Percentiles rank a stretch among this genome's conserved stretches.
Conservation (phyloP, 2,113 vertebrate species). For the Rhadina sibilatrix region DNA sequence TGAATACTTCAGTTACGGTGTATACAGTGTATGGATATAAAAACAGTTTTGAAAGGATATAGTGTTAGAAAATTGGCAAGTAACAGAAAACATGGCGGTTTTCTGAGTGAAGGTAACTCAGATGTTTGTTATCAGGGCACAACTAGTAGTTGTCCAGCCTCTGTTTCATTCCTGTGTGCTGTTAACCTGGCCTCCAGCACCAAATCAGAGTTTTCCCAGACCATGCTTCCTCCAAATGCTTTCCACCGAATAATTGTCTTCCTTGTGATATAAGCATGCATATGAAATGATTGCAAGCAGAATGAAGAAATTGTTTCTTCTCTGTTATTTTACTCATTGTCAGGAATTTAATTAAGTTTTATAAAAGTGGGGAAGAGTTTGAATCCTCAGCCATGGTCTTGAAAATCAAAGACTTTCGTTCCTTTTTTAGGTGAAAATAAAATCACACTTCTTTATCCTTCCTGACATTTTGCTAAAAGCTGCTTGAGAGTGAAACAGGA, state of each 20-base stretch:
- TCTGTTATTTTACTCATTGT: not conserved
- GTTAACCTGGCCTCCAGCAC: not conserved
- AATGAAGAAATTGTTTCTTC: not conserved
- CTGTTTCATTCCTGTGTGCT: not conserved
- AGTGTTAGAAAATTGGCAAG: not conserved
- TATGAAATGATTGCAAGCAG: not conserved
- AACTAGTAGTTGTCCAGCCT: not conserved
- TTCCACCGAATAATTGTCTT: not conserved
- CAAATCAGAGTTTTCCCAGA: not conserved
- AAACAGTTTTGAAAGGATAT: not conserved
- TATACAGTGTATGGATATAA: rapidly evolving
- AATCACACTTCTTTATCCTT: not conserved
- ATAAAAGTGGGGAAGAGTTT: not conserved
- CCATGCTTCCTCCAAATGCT: not conserved
- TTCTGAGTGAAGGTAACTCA: not conserved
- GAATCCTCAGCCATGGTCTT: not conserved
- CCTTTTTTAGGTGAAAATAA: not conserved
- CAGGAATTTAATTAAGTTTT: not conserved
- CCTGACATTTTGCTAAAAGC: not conserved
- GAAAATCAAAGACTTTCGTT: not conserved
- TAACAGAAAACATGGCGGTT: not conserved
- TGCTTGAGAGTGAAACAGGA: not conserved
- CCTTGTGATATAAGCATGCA: not conserved
- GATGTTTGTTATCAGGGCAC: not conserved
- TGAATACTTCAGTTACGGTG: not conserved